These are phyloP conservation scores for Accipiter badius DNA, from an alignment of 2,797 vertebrate genomes.

Conservation along the genomic window DNA sequence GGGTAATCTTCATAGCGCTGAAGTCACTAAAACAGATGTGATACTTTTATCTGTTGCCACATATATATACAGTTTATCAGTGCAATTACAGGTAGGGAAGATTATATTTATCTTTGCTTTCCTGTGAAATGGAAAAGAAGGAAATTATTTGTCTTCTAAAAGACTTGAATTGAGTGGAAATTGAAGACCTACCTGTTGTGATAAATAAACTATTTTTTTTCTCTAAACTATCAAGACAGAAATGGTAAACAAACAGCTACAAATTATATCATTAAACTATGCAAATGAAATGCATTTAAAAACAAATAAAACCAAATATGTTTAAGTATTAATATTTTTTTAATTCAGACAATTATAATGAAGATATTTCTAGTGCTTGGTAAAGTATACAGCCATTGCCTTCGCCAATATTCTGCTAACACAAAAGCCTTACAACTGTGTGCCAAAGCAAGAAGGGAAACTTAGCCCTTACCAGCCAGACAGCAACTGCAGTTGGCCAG, in stretches of 20 bases:
- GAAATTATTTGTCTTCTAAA: constrained; percentile 15
- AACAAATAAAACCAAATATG: not conserved
- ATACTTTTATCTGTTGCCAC: constrained; percentile 19
- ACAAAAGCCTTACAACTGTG: not conserved
- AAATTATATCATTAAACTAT: not conserved
- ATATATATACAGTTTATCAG: constrained; percentile 37
- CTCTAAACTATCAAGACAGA: not conserved
- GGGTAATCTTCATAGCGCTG: not conserved
- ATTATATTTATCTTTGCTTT: constrained; percentile 34
- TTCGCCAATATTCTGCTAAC: not conserved
- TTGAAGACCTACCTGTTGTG: not conserved
- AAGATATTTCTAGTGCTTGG: not conserved
- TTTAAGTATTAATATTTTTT: not conserved
- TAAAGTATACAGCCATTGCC: not conserved
- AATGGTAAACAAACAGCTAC: not conserved
- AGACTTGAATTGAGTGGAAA: not conserved
- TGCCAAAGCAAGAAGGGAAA: not conserved
- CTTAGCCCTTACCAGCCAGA: not conserved
- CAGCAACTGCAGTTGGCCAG: not conserved
- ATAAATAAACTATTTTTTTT: not conserved
- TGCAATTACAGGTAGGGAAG: constrained; percentile 31
- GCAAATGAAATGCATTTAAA: not conserved
- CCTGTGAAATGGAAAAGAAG: not conserved
- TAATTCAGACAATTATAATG: not conserved
- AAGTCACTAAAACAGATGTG: constrained; percentile 4